Base-by-base conservation (phyloP, 2,113 vertebrate species). In the Antechinus flavipes region DNA sequence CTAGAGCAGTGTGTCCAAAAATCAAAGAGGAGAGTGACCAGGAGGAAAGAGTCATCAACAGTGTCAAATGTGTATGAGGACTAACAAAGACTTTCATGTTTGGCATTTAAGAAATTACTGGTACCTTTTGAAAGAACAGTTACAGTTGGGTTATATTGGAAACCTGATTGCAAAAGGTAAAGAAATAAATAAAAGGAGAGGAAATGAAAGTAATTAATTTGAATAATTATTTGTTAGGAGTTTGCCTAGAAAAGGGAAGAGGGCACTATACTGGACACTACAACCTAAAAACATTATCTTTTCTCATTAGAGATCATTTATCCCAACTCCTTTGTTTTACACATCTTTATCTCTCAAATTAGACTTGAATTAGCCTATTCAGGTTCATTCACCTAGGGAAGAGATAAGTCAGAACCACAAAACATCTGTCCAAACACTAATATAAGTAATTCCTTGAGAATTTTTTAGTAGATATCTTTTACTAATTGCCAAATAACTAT, bases 401-500 rank as follows among this genome's bases (percentile, higher is more conserved):
- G n/a, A 42, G 68, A 30, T 19, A 84, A 84, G 68, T 8, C n/a
- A 84, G n/a, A 84, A 23, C n/a, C 35, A 84, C 6, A 23, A 42
- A 19, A 42, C n/a, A 23, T 19, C 6, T 42, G 68, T 42, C 35
- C 68, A 84, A 42, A 42, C 68, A 42, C 8, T 58, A 58, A 58
- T 27, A 58, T 42, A 84, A 42, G 61, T 19, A 42, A 42, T 42
- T 6, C 19, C 23, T 42, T 84, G 8, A 42, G n/a, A 84, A n/a
- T n/a, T 1, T 42, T 42, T 84, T 42, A 76, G 42, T 2, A 3
- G 61, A 76, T 84, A 84, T n/a, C 7, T 42, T 42, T 90, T 90
- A 35, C 53, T 91, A 42, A 91, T 95, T 94, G 93, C 55, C 23
- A 93, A 93, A 90, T 68, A 90, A 90, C 5, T 1, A 27, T 25